These are phyloP conservation scores for Axis porcinus DNA, from an alignment of 2,113 vertebrate genomes.

Conservation along the genomic window DNA sequence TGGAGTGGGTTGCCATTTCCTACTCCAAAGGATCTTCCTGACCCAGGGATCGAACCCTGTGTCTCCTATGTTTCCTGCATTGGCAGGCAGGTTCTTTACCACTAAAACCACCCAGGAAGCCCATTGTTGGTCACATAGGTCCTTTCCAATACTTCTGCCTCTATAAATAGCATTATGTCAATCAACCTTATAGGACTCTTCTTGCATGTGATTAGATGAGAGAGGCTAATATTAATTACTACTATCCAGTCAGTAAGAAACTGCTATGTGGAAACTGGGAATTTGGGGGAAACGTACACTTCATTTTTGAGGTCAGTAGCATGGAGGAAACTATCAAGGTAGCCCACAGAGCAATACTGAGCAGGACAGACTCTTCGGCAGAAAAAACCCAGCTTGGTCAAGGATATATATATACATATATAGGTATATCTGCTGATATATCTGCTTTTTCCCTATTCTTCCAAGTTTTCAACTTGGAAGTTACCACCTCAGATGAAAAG, in stretches of 20 bases:
- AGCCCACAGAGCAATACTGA: not conserved
- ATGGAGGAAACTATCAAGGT: not conserved
- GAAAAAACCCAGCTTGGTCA: not conserved
- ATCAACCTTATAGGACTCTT: not conserved
- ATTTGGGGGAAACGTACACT: not conserved
- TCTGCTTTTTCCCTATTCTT: not conserved
- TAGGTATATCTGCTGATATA: not conserved
- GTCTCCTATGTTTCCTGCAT: not conserved
- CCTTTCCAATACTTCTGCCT: constrained; percentile 19
- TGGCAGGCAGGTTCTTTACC: not conserved
- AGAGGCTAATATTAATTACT: not conserved
- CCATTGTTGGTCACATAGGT: not conserved
- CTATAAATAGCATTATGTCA: not conserved
- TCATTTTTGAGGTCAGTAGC: not conserved
- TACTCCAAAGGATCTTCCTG: not conserved
- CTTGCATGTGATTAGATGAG: not conserved
- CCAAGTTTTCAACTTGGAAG: not conserved
- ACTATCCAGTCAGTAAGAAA: not conserved
- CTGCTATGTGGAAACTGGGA: not conserved
- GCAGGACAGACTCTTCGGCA: not conserved
- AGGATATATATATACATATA: not conserved
- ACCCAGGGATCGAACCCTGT: not conserved
- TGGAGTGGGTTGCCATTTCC: not conserved
- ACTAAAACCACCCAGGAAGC: not conserved
- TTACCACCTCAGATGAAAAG: not conserved